Evolutionary conservation across 2,888 invertebrate genomes (phyloP).

Genomic region (Pandemis corylana): DNA sequence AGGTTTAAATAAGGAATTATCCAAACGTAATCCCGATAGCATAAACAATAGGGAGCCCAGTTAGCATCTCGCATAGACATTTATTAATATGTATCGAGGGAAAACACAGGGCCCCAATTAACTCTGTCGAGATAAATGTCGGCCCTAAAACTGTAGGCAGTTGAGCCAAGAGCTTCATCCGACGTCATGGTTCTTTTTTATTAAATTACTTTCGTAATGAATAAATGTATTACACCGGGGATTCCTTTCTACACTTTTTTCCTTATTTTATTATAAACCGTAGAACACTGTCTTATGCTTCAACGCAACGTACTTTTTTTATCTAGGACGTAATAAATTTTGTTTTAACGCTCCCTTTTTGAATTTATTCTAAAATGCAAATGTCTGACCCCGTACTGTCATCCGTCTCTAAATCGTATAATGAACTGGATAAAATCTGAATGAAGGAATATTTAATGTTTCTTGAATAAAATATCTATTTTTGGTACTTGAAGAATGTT

Average conservation of each 20-base stretch:
- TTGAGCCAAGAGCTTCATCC: constrained; percentile 59
- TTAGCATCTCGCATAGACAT: constrained; percentile 33
- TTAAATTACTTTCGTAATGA: constrained; percentile 77
- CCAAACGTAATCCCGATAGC: not conserved
- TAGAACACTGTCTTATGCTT: constrained; percentile 68
- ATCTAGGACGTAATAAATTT: constrained; percentile 71
- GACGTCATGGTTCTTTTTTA: constrained; percentile 58
- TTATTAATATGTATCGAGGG: constrained; percentile 54
- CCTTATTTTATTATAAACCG: constrained; percentile 71
- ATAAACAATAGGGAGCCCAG: constrained; percentile 14
- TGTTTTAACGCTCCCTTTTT: constrained; percentile 64
- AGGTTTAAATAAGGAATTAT: not conserved
- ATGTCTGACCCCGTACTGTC: constrained; percentile 62
- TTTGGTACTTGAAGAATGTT: constrained; percentile 32
- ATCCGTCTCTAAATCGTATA: constrained; percentile 59
- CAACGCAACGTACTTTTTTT: constrained; percentile 59
- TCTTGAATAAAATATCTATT: constrained; percentile 34
- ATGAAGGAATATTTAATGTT: constrained; percentile 47
- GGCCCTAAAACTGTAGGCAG: constrained; percentile 60
- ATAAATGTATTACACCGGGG: constrained; percentile 77
- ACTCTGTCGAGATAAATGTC: constrained; percentile 73
- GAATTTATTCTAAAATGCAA: constrained; percentile 70
- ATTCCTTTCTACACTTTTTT: constrained; percentile 67
- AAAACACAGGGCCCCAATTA: constrained; percentile 71
- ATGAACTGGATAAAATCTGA: constrained; percentile 58